A percentile compares a stretch with the other conserved stretches of the same genome.
These are phyloP conservation scores for Metallyticus violacea DNA, from an alignment of 2,888 invertebrate species.

Conservation along the genomic window DNA sequence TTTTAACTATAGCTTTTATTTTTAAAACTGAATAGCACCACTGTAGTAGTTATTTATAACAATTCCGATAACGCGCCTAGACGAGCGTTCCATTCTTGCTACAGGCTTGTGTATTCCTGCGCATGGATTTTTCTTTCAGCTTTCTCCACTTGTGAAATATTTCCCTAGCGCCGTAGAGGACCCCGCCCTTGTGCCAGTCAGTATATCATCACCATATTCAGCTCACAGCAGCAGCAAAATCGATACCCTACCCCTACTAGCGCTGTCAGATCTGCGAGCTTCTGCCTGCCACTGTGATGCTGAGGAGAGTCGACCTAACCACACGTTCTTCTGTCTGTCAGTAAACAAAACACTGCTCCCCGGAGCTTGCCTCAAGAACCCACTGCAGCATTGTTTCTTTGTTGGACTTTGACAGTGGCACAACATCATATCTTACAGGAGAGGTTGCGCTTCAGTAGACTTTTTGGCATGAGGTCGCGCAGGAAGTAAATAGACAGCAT, in stretches of 20 bases:
- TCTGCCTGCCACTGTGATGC: background rate
- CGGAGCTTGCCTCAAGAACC: background rate
- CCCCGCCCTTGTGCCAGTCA: background rate
- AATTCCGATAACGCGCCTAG: too few species aligned
- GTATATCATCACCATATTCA: background rate
- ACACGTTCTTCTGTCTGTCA: too few species aligned
- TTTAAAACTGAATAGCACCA: too few species aligned
- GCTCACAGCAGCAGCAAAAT: background rate
- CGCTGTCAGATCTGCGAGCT: background rate
- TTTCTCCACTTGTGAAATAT: background rate
- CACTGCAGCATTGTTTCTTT: background rate
- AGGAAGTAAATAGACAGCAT: background rate
- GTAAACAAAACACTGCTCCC: background rate
- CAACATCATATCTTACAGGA: background rate
- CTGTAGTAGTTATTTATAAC: too few species aligned
- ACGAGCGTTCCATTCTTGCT: background rate
- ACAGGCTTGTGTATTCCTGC: background rate
- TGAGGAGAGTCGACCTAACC: background rate
- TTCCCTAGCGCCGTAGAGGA: background rate
- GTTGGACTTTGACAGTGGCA: background rate
- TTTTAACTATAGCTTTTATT: too few species aligned
- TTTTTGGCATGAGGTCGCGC: background rate
- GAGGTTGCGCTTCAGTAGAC: background rate
- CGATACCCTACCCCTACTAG: background rate
- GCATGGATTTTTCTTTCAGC: background rate